phyloP scores from a whole-genome alignment of 2,797 vertebrate species.

The Eupleurogrammus muticus region DNA sequence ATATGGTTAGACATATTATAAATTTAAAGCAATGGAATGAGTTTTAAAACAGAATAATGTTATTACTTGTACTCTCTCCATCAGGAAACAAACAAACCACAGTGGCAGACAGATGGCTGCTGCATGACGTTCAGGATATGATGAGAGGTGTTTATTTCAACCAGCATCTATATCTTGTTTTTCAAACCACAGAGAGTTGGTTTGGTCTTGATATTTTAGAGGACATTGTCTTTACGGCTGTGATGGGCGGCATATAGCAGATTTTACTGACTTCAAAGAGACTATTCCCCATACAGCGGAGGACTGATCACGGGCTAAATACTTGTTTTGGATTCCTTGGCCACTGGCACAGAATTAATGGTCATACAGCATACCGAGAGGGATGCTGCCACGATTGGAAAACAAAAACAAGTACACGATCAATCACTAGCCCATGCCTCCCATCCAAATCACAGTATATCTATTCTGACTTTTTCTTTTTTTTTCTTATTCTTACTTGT shows the following conservation, averaged over 20 bases:
- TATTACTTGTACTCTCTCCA: constrained; percentile 3
- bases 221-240: constrained; percentile 34
- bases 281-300: constrained; percentile 42
- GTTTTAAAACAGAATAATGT: background rate
- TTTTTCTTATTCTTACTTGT: background rate
- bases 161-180: constrained; percentile 40
- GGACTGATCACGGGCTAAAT: constrained; percentile 33
- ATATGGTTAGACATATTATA: background rate
- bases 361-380: constrained; percentile 8
- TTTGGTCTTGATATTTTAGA: constrained; percentile 50
- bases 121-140: constrained; percentile 41
- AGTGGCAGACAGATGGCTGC: constrained; percentile 6
- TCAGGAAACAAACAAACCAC: constrained; percentile 10
- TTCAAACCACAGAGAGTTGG: constrained; percentile 43
- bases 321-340: constrained; percentile 42
- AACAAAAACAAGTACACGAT: constrained; percentile 10
- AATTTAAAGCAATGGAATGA: background rate
- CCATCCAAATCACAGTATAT: background rate
- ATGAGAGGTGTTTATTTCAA: constrained; percentile 41
- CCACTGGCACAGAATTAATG: constrained; percentile 40
- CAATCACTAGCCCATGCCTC: background rate
- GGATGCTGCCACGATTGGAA: constrained; percentile 15
- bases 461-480: background rate
- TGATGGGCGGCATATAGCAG: constrained; percentile 25
- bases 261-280: constrained; percentile 60